Evolutionary conservation across 2,797 vertebrate genomes (phyloP).

Genomic region (Clarias platycephalus): DNA sequence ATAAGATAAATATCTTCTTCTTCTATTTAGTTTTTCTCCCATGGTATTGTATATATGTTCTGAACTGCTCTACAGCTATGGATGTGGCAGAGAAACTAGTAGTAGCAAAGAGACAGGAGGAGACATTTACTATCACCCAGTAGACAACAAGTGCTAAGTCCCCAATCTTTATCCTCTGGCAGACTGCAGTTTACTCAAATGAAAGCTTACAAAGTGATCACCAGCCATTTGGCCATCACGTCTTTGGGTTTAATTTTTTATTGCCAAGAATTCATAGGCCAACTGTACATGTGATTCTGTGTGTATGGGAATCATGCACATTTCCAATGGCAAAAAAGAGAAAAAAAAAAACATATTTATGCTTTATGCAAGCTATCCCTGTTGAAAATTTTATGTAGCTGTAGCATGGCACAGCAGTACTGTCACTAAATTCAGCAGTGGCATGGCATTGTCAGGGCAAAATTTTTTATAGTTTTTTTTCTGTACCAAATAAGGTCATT

Average conservation of each 20-base stretch:
- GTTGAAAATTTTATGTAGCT: constrained; percentile 3
- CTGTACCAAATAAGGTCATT: constrained; percentile 14
- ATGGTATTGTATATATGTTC: neutral
- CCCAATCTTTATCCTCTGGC: neutral
- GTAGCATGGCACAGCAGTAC: constrained; percentile 4
- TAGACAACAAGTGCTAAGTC: neutral
- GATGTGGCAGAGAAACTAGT: neutral
- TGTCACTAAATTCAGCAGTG: constrained; percentile 18
- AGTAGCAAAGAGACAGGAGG: neutral
- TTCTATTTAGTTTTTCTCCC: neutral
- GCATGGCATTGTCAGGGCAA: constrained; percentile 17
- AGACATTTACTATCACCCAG: neutral
- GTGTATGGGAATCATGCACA: neutral
- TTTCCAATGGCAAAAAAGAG: neutral
- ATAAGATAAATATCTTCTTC: no score
- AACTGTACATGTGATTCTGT: neutral
- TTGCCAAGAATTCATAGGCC: neutral
- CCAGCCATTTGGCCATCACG: neutral
- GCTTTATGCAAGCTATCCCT: neutral
- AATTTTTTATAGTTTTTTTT: neutral
- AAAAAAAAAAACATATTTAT: neutral
- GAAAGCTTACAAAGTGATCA: constrained; percentile 1
- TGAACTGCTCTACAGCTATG: neutral
- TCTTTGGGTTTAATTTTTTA: neutral
- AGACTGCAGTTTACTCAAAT: neutral